These are phyloP conservation scores for Operophtera brumata DNA, from an alignment of 2,888 invertebrate genomes.

Conservation along the genomic window DNA sequence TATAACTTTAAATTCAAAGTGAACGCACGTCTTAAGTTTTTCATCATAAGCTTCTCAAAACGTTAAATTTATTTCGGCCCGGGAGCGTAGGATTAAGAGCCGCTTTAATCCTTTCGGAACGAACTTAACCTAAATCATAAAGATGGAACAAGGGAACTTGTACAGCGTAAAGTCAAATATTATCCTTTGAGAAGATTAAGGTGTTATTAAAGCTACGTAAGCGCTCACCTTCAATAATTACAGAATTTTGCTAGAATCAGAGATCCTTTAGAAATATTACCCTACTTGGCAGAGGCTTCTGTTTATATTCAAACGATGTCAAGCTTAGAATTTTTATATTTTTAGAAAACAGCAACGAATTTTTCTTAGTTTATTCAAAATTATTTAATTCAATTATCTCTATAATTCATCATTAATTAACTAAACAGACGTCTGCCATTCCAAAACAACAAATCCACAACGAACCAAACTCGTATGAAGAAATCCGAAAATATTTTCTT, in stretches of 20 bases:
- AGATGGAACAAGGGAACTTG: constrained; percentile 76
- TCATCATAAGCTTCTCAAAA: constrained; percentile 74
- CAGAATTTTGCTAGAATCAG: constrained; percentile 7
- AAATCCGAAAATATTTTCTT: constrained; percentile 25
- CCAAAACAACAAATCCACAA: neutral
- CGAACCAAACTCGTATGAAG: constrained; percentile 19
- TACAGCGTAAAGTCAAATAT: constrained; percentile 76
- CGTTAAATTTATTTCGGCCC: constrained; percentile 78
- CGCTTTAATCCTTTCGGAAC: constrained; percentile 76
- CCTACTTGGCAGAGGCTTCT: neutral
- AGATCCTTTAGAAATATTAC: constrained; percentile 9
- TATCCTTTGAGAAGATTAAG: constrained; percentile 72
- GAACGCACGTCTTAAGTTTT: constrained; percentile 71
- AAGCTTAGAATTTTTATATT: neutral
- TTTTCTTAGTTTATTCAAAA: too few species aligned
- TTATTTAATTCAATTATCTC: neutral
- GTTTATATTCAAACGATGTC: neutral
- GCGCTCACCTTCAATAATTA: constrained; percentile 34
- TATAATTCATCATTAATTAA: neutral
- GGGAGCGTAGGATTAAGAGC: constrained; percentile 75
- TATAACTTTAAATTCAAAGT: constrained; percentile 52
- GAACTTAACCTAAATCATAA: constrained; percentile 79
- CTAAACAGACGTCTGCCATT: neutral
- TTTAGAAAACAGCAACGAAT: neutral
- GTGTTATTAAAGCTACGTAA: constrained; percentile 69